phyloP scores from a whole-genome alignment of 2,797 vertebrate species.

The Myiotriccus ornatus region DNA sequence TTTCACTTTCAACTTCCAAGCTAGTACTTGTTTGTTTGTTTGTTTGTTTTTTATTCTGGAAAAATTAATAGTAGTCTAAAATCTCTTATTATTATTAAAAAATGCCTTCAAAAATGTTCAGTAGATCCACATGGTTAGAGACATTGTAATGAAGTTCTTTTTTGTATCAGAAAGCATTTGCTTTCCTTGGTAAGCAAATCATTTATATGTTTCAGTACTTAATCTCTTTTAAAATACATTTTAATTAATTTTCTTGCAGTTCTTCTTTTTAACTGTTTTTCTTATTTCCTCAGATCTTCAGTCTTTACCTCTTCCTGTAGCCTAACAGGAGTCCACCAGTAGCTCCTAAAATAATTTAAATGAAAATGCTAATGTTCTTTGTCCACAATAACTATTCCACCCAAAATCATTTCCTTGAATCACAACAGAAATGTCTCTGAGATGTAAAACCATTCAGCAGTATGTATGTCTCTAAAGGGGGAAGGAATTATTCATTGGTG shows the following conservation, averaged over 20 bases:
- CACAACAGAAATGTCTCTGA: neutral
- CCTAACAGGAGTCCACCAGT: neutral
- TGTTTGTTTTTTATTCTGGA: neutral
- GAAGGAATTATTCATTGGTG: neutral
- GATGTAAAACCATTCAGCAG: neutral
- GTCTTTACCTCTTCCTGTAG: constrained; percentile 9
- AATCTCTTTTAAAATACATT: neutral
- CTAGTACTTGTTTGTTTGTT: neutral
- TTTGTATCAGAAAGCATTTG: neutral
- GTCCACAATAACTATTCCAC: neutral
- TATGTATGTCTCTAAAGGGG: neutral
- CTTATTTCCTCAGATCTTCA: neutral
- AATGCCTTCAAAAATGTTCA: neutral
- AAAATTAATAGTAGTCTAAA: neutral
- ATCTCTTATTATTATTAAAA: neutral
- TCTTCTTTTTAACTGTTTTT: neutral
- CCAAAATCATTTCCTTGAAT: neutral
- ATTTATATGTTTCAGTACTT: neutral
- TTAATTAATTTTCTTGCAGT: neutral
- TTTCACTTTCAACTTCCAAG: neutral
- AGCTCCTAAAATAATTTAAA: neutral
- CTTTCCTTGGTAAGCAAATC: neutral
- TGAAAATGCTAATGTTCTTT: neutral
- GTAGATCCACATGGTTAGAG: neutral
- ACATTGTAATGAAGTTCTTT: neutral